Evolutionary conservation across 2,797 vertebrate species (phyloP).

Genomic region (Neomorphus geoffroyi): DNA sequence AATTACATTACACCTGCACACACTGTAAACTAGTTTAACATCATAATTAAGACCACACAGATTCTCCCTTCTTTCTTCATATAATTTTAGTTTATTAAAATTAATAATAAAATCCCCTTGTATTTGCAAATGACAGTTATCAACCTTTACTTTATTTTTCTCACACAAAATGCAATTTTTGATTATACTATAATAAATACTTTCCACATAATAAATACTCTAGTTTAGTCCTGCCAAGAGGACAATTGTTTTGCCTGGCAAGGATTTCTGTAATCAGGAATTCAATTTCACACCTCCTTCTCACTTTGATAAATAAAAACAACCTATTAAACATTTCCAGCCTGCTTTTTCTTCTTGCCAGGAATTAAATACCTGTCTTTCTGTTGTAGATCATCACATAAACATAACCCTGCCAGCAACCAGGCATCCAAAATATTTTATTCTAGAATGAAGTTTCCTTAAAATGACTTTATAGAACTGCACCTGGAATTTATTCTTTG

Average conservation of each 20-base stretch:
- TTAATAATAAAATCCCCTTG: neutral
- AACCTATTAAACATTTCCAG: neutral
- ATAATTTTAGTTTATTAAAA: neutral
- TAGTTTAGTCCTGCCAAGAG: neutral
- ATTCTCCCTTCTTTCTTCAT: neutral
- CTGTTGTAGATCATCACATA: neutral
- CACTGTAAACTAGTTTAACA: neutral
- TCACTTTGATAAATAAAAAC: neutral
- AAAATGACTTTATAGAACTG: neutral
- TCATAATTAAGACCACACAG: neutral
- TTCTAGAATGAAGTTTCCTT: neutral
- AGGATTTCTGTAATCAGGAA: neutral
- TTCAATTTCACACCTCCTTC: neutral
- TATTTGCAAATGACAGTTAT: neutral
- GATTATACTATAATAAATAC: neutral
- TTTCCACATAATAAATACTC: neutral
- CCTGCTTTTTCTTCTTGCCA: neutral
- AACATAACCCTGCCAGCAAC: neutral
- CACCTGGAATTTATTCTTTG: conserved; percentile 7
- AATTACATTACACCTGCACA: neutral
- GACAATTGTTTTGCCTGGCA: neutral
- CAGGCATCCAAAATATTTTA: neutral
- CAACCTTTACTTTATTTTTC: neutral
- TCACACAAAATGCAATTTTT: neutral
- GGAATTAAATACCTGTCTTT: neutral